These are phyloP conservation scores for Perccottus glenii DNA, from an alignment of 2,113 vertebrate genomes.

Conservation along the genomic window DNA sequence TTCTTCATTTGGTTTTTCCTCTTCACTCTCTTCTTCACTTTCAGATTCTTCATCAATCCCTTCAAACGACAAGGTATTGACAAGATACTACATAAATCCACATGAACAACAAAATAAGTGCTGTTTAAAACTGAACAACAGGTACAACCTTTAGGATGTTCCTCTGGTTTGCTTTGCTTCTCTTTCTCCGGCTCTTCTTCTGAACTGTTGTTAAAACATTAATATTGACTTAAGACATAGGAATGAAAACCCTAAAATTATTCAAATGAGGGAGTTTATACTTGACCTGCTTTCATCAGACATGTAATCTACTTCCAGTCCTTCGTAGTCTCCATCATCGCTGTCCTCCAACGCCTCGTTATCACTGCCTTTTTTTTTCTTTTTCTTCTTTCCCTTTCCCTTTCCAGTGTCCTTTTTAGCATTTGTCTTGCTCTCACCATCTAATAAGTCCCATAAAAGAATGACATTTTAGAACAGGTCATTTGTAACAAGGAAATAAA, in stretches of 20 bases:
- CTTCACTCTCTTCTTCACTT: slow-evolving; percentile 92
- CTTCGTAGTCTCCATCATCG: slow-evolving; percentile 91
- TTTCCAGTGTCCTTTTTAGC: slow-evolving; percentile 74
- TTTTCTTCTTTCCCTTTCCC: slow-evolving; percentile 80
- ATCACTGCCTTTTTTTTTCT: slow-evolving; percentile 71
- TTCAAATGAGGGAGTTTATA: neutral
- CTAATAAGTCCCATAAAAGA: slow-evolving; percentile 35
- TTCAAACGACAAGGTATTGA: slow-evolving; percentile 35
- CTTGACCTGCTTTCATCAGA: slow-evolving; percentile 89
- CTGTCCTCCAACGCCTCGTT: slow-evolving; percentile 88
- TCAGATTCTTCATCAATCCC: slow-evolving; percentile 89
- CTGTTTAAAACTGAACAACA: neutral
- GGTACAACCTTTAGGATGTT: slow-evolving; percentile 83
- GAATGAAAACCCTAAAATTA: neutral
- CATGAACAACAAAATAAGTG: neutral
- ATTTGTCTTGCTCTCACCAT: slow-evolving; percentile 75
- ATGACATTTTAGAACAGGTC: no score
- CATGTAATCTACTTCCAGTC: slow-evolving; percentile 94
- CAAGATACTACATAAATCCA: neutral
- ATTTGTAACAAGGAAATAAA: neutral
- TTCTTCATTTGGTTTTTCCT: slow-evolving; percentile 87
- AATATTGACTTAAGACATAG: neutral
- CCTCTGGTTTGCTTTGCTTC: slow-evolving; percentile 82
- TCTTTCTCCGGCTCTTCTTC: slow-evolving; percentile 83
- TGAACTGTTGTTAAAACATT: slow-evolving; percentile 72